Conservation (phyloP, 2,113 vertebrate species). For the Ciconia maguari region DNA sequence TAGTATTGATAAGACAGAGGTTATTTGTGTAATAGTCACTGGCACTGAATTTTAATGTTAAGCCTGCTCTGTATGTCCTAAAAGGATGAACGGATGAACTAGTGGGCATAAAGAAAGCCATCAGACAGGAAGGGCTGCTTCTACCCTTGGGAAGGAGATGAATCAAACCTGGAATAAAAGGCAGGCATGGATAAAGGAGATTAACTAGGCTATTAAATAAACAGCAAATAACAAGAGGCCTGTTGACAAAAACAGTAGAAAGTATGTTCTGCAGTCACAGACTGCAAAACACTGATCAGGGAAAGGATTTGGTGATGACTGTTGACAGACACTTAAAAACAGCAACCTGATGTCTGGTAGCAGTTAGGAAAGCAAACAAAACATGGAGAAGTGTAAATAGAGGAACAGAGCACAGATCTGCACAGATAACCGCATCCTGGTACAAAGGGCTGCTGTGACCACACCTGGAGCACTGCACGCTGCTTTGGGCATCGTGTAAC, state of each 20-base stretch:
- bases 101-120: background rate
- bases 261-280: slow-evolving; percentile 29
- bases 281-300: slow-evolving; percentile 25
- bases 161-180: background rate
- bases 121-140: background rate
- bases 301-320: slow-evolving; percentile 57
- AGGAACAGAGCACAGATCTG: slow-evolving; percentile 65
- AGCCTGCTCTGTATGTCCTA: background rate
- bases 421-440: slow-evolving; percentile 42
- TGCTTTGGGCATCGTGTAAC: slow-evolving; percentile 16
- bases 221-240: slow-evolving; percentile 30
- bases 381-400: slow-evolving; percentile 69
- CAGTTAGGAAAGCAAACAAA: slow-evolving; percentile 78
- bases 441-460: slow-evolving; percentile 58
- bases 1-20: background rate
- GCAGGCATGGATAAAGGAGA: background rate
- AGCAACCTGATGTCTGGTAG: slow-evolving; percentile 72
- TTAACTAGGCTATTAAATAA: slow-evolving; percentile 43
- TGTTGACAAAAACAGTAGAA: slow-evolving; percentile 50
- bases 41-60: background rate
- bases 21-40: background rate
- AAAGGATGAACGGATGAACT: background rate
- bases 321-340: slow-evolving; percentile 74
- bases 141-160: background rate
- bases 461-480: slow-evolving; percentile 10